Evolutionary conservation across 2,888 invertebrate genomes (phyloP).

Genomic region (Ormyrus pomaceus): DNA sequence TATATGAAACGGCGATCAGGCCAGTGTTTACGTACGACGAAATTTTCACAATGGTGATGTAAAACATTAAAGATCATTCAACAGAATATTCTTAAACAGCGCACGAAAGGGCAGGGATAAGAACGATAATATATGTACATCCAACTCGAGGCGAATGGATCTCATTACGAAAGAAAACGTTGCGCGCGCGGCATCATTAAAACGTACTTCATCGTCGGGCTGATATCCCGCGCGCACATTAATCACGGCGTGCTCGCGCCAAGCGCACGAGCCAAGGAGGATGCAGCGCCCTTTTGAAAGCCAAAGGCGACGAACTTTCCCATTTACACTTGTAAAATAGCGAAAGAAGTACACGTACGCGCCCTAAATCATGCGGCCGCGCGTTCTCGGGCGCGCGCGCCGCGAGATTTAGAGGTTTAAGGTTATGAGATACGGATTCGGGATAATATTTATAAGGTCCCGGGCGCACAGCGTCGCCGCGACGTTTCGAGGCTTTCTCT

Average conservation of each 20-base stretch:
- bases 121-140: no score
- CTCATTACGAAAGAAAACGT: slow-evolving; percentile 44
- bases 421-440: slow-evolving; percentile 54
- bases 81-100: no score
- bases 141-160: slow-evolving; percentile 24
- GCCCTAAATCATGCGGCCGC: slow-evolving; percentile 44
- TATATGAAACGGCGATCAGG: no score
- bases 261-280: not conserved
- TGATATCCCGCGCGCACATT: slow-evolving; percentile 27
- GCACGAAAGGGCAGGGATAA: no score
- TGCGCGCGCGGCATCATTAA: slow-evolving; percentile 29
- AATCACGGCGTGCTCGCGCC: slow-evolving; percentile 22
- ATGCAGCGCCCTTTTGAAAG: slow-evolving; percentile 17
- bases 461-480: slow-evolving; percentile 18
- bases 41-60: no score
- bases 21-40: no score
- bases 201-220: slow-evolving; percentile 27
- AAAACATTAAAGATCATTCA: no score
- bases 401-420: slow-evolving; percentile 53
- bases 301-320: slow-evolving; percentile 50
- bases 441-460: slow-evolving; percentile 57
- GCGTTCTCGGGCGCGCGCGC: not conserved
- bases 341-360: slow-evolving; percentile 34
- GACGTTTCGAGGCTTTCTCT: slow-evolving; percentile 34
- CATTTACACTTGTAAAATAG: slow-evolving; percentile 56